phyloP scores from a whole-genome alignment of 2,888 invertebrate genomes.

The Leuctra nigra region DNA sequence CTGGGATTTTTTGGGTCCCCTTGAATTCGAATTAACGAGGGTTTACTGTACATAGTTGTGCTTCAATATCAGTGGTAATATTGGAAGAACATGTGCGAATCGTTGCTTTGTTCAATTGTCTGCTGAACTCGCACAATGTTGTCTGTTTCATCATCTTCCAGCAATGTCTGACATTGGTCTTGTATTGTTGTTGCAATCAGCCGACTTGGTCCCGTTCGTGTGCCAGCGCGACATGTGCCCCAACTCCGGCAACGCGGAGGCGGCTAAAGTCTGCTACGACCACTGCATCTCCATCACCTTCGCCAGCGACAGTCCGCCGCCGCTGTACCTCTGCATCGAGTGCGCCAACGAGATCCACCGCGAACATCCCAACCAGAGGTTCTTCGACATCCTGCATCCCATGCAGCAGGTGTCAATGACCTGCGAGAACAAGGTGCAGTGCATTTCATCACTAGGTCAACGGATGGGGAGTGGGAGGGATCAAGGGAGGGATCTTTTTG shows the following conservation, averaged over 20 bases:
- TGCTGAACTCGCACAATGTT: no score
- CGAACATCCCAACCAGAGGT: conserved; percentile 76
- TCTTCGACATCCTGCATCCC: conserved; percentile 83
- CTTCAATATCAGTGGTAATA: no score
- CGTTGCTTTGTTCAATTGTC: no score
- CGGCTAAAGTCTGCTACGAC: conserved; percentile 90
- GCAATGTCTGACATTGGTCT: no score
- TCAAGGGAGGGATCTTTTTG: no score
- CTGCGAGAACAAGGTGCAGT: conserved; percentile 84
- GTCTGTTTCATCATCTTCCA: no score
- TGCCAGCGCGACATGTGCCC: conserved; percentile 92
- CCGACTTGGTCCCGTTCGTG: conserved; percentile 69
- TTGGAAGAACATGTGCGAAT: no score
- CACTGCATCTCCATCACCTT: conserved; percentile 85
- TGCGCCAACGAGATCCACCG: conserved; percentile 90
- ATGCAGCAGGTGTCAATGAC: conserved; percentile 92
- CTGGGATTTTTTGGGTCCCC: no score
- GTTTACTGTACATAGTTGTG: no score
- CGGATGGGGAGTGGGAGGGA: no score
- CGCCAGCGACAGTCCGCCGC: conserved; percentile 84
- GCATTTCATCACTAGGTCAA: conserved; percentile 17
- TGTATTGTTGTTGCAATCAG: no score
- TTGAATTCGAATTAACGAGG: no score
- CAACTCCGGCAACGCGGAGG: conserved; percentile 76
- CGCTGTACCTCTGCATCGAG: conserved; percentile 91